Base-by-base conservation (phyloP, 2,113 vertebrate species). In the Salvelinus alpinus region DNA sequence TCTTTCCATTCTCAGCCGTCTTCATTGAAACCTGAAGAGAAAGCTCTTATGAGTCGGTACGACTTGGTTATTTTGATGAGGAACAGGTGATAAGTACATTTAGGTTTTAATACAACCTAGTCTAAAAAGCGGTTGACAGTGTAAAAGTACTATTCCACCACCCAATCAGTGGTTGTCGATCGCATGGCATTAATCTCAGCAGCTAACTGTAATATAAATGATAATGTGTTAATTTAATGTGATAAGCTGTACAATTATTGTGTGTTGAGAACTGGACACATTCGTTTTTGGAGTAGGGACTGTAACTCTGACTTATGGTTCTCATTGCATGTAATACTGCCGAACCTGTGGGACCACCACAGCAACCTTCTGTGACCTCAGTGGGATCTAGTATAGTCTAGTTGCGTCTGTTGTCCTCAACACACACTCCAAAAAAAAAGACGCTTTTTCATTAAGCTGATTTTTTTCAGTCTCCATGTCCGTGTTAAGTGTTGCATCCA, bases 261-360 rank as follows among this genome's bases (percentile, higher is more conserved):
- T 60, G 69, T 60, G 69, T 77, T 73, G 48, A 14, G 67, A 82
- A 48, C 27, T 75, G 47, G 48, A 78, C 18, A n/a, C 2, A 8
- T 70, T 27, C 16, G 5, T 57, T 57, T 57, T 57, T 57, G 4
- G 4, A 20, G 16, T 20, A 57, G 54, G 20, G 14, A 5, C 13
- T 18, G 3, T 20, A 57, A 24, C 38, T 70, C n/a, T 14, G 47
- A 6, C 12, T 14, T 3, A 7, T 2, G 69, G 68, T 72, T 64
- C 8, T 64, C 8, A 57, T 71, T 59, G 51, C 51, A 64, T 44
- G 67, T 69, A 51, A 51, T 72, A 67, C 74, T 51, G 81, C 70
- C 47, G 25, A 82, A 72, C 48, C 76, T 66, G 67, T 80, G 60
- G 62, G 31, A 54, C 57, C 71, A 70, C 59, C 48, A 75, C 80